phyloP scores from a whole-genome alignment of 1,140 invertebrate species.

The Ips typographus region DNA sequence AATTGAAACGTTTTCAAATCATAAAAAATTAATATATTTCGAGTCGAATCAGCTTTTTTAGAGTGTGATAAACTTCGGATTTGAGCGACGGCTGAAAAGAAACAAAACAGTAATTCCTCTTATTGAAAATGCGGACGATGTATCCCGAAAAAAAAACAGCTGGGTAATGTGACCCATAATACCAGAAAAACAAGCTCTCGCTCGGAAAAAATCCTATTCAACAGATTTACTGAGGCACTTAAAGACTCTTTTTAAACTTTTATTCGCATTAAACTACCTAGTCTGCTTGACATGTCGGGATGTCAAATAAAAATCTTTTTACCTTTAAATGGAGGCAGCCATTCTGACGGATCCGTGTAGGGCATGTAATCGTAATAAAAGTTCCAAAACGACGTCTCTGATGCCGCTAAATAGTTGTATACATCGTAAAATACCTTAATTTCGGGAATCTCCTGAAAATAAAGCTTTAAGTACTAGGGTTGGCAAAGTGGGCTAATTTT shows the following conservation, averaged over 20 bases:
- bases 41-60: too few species aligned
- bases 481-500: conserved; percentile 1
- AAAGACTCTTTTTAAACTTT: not conserved
- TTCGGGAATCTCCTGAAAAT: conserved; percentile 70
- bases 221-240: not conserved
- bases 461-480: conserved; percentile 2
- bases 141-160: too few species aligned
- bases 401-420: conserved; percentile 66
- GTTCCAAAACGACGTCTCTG: conserved; percentile 72
- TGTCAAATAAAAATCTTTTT: conserved; percentile 40
- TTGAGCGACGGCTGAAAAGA: too few species aligned
- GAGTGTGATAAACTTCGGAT: too few species aligned
- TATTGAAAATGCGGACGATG: too few species aligned
- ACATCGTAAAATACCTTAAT: conserved; percentile 67
- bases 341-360: conserved; percentile 69
- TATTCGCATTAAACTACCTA: not conserved
- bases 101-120: too few species aligned
- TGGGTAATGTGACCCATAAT: too few species aligned
- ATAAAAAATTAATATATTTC: too few species aligned
- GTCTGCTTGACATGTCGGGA: not conserved
- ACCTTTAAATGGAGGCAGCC: conserved; percentile 81
- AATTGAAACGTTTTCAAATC: too few species aligned
- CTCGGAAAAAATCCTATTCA: too few species aligned
- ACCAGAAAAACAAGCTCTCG: too few species aligned
- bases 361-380: conserved; percentile 73